Evolutionary conservation across 2,113 vertebrate species (phyloP).

Genomic region (Prunella fulvescens): DNA sequence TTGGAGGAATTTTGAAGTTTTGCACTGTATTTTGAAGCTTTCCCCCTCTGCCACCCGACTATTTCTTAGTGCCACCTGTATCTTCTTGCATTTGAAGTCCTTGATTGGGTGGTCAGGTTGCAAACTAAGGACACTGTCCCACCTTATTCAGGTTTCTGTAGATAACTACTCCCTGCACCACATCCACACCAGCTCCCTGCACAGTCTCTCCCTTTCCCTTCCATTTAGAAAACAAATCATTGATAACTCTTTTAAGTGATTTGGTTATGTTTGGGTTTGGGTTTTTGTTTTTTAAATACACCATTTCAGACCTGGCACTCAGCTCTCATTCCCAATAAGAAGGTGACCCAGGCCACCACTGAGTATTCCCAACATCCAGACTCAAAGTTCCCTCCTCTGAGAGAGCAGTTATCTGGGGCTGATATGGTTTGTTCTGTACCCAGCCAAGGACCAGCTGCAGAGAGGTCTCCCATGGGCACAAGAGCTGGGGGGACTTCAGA

Average conservation of each 20-base stretch:
- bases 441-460: background rate
- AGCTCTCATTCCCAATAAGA: background rate
- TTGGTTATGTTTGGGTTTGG: rapidly evolving
- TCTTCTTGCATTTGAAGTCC: background rate
- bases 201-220: background rate
- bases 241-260: background rate
- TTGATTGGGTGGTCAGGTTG: background rate
- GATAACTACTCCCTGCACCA: background rate
- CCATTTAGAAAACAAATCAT: background rate
- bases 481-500: background rate
- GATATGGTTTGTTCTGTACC: background rate
- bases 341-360: background rate
- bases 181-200: background rate
- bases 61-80: background rate
- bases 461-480: background rate
- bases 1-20: background rate
- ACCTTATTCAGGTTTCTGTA: background rate
- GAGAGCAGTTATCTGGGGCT: background rate
- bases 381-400: background rate
- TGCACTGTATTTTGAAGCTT: background rate
- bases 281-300: background rate
- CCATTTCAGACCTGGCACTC: rapidly evolving
- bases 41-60: rapidly evolving
- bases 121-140: background rate
- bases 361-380: background rate